These are phyloP conservation scores for Phalanger gymnotis DNA, from an alignment of 2,797 vertebrate genomes.

Conservation along the genomic window DNA sequence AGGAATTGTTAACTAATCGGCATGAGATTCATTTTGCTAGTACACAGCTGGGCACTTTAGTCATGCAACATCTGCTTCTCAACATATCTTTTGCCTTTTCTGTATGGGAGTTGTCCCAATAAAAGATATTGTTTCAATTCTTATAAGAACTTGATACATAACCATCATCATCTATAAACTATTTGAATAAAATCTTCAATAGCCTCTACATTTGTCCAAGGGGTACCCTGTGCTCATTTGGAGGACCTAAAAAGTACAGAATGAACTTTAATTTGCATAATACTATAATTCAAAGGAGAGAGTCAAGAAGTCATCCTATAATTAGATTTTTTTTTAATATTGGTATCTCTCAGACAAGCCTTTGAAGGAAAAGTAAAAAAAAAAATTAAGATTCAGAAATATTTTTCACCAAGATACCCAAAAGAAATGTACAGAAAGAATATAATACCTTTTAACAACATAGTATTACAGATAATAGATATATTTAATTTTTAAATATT, in stretches of 20 bases:
- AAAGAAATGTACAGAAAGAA: conserved; percentile 11
- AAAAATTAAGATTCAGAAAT: conserved; percentile 50
- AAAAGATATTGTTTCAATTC: conserved; percentile 28
- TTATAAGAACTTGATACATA: conserved; percentile 54
- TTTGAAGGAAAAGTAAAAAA: conserved; percentile 34
- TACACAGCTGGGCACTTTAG: conserved; percentile 83
- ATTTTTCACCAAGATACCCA: neutral
- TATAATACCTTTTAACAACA: neutral
- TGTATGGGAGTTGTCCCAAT: conserved; percentile 34
- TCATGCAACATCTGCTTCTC: conserved; percentile 84
- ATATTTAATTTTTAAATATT: neutral
- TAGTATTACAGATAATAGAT: neutral
- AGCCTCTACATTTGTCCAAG: conserved; percentile 54
- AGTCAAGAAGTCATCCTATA: conserved; percentile 26
- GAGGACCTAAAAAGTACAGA: conserved; percentile 47
- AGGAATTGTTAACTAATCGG: conserved; percentile 85
- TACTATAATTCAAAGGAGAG: conserved; percentile 42
- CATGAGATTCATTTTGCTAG: conserved; percentile 83
- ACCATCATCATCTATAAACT: conserved; percentile 48
- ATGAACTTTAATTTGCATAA: conserved; percentile 56
- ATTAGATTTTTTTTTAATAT: conserved; percentile 22
- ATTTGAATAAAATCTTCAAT: conserved; percentile 34
- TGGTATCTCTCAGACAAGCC: neutral
- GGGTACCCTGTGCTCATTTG: conserved; percentile 16
- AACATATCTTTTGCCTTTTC: conserved; percentile 71